Evolutionary conservation across 2,888 invertebrate species (phyloP), one percentile per base, ranked within the genome.

Genomic region (Amphimallon solstitiale): DNA sequence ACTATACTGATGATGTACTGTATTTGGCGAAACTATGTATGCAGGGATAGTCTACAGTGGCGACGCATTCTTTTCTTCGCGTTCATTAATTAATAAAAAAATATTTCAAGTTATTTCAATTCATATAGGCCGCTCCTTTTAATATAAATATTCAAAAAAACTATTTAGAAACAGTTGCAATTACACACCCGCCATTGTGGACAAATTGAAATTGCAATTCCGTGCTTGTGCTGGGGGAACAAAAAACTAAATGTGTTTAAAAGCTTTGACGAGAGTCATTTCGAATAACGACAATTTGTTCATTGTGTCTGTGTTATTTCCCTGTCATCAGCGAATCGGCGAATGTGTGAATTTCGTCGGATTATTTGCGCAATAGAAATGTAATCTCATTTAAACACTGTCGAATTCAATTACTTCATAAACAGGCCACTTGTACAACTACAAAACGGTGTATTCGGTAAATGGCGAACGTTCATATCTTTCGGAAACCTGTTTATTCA

Each of bases 301-400:
- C 49, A 61, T 51, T 37, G 35, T 17, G 6, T n/a, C n/a, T 29
- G 56, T 40, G 51, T 61, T 65, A 56, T 68, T 71, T 71, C 67
- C 69, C 68, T 70, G 73, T 71, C 75, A 76, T 76, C 77, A 76
- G 75, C 76, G 71, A 72, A 75, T 75, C 73, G 72, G 21, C 75
- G 75, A 75, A 72, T 71, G 72, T 70, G 71, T 71, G 35, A 54
- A 75, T 71, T 74, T 76, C 75, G 76, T 68, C 70, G 73, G 73
- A 74, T 75, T 75, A 75, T 76, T 75, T 72, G 74, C 72, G 78
- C 77, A 78, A 78, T 78, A 73, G 75, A 72, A 63, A 72, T 69
- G 74, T 74, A 77, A 77, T 75, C 75, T 72, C 75, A 73, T 78
- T 77, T 56, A 76, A 76, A 74, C 68, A 68, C 56, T 40, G 56